Percentiles rank a stretch among this genome's conserved stretches.
Evolutionary conservation across 2,888 invertebrate genomes (phyloP).

Genomic region (Lycocerus yunnanus): DNA sequence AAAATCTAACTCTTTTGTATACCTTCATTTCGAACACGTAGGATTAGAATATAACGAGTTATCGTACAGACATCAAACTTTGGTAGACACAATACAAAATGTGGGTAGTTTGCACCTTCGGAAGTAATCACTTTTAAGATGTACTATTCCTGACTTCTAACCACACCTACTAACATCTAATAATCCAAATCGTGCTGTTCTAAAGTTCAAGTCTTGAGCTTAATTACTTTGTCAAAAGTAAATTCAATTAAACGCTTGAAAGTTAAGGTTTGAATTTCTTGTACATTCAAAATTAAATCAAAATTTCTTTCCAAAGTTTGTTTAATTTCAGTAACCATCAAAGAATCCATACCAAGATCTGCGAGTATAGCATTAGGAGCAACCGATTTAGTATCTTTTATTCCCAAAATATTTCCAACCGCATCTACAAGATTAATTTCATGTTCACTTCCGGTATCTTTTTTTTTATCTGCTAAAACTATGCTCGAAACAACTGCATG

Average conservation of each 20-base stretch:
- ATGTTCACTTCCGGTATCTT: conserved; percentile 60
- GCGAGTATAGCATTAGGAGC: conserved; percentile 79
- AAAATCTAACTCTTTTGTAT: no score
- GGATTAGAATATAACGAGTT: no score
- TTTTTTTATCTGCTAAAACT: conserved; percentile 87
- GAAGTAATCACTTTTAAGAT: no score
- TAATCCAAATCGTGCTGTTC: conserved; percentile 43
- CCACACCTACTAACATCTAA: no score
- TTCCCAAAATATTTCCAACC: conserved; percentile 86
- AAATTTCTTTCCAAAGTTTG: conserved; percentile 92
- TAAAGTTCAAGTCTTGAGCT: no score
- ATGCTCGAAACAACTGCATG: conserved; percentile 80
- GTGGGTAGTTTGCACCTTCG: no score
- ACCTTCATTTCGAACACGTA: no score
- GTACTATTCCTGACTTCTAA: no score
- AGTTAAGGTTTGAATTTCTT: conserved; percentile 86
- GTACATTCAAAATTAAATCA: conserved; percentile 87
- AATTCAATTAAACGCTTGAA: conserved; percentile 74
- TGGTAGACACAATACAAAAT: no score
- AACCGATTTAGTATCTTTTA: conserved; percentile 84
- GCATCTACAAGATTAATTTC: conserved; percentile 74
- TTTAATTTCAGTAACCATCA: conserved; percentile 99
- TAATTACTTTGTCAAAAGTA: conserved; percentile 48
- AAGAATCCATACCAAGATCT: conserved; percentile 96
- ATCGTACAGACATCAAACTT: no score